phyloP scores from a whole-genome alignment of 2,797 vertebrate species.

The Sternotherus odoratus region DNA sequence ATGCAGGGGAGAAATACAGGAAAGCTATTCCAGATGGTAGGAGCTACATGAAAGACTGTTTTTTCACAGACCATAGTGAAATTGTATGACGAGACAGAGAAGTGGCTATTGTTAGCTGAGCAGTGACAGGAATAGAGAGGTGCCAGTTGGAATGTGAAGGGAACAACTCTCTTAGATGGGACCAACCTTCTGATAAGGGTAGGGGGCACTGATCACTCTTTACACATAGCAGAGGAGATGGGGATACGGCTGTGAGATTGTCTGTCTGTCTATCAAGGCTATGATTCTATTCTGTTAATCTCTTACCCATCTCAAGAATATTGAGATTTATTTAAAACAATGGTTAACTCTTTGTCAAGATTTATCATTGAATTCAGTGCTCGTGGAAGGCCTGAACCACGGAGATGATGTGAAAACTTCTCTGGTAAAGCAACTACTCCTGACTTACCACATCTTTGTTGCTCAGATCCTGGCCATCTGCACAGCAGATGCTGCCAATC shows the following conservation, averaged over 20 bases:
- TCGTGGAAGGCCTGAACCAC: background rate
- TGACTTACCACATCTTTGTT: too few relatives aligned
- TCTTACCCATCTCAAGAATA: background rate
- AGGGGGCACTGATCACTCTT: background rate
- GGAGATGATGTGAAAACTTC: background rate
- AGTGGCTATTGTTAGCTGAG: fast-evolving
- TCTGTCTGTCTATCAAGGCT: background rate
- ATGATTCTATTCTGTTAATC: background rate
- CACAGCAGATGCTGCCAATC: too few relatives aligned
- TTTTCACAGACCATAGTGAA: background rate
- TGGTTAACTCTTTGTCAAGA: background rate
- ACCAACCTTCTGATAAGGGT: background rate
- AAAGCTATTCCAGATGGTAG: background rate
- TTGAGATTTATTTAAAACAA: background rate
- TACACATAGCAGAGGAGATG: background rate
- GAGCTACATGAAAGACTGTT: background rate
- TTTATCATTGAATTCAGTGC: background rate
- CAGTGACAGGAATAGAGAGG: background rate
- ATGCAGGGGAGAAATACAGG: background rate
- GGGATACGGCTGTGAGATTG: background rate
- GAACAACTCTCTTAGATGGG: background rate
- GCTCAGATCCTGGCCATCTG: too few relatives aligned
- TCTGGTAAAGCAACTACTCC: background rate
- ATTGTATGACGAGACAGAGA: background rate
- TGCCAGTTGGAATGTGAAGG: background rate